Conservation (phyloP, 1,140 invertebrate species). For the Calephelis nemesis region DNA sequence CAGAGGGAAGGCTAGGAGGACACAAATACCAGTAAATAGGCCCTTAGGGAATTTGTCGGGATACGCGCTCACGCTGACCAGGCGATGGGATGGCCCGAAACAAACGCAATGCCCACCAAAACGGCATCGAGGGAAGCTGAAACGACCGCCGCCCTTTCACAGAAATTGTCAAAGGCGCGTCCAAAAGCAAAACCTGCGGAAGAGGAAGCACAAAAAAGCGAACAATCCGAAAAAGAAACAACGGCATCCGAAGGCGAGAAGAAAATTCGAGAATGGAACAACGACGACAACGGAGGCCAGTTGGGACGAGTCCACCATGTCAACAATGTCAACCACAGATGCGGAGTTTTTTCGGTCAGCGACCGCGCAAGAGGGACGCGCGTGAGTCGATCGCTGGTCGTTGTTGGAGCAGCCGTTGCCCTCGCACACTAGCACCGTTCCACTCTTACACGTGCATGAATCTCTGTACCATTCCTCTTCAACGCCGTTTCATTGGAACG, state of each 20-base stretch:
- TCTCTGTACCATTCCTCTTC: slow-evolving; percentile 50
- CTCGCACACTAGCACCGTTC: slow-evolving; percentile 69
- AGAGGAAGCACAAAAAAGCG: slow-evolving; percentile 71
- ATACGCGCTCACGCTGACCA: slow-evolving; percentile 85
- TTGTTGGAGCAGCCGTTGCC: slow-evolving; percentile 67
- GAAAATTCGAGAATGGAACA: slow-evolving; percentile 67
- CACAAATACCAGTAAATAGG: slow-evolving; percentile 83
- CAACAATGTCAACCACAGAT: slow-evolving; percentile 69
- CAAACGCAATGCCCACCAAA: slow-evolving; percentile 52
- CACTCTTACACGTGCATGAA: slow-evolving; percentile 51
- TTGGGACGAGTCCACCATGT: slow-evolving; percentile 71
- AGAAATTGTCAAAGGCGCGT: slow-evolving; percentile 59
- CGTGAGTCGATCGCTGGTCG: slow-evolving; percentile 61
- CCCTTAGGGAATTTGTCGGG: slow-evolving; percentile 85
- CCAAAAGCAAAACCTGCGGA: slow-evolving; percentile 65
- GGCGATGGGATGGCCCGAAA: slow-evolving; percentile 75
- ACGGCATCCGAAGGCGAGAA: slow-evolving; percentile 63
- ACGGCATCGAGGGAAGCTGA: slow-evolving; percentile 61
- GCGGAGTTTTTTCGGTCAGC: slow-evolving; percentile 77
- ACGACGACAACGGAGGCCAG: slow-evolving; percentile 63
- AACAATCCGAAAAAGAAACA: slow-evolving; percentile 69
- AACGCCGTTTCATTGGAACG: slow-evolving; percentile 38
- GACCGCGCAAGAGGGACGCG: slow-evolving; percentile 73
- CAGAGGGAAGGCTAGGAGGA: slow-evolving; percentile 83
- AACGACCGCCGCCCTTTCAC: slow-evolving; percentile 60